phyloP scores from a whole-genome alignment of 2,888 invertebrate genomes.

The Dione vanillae region DNA sequence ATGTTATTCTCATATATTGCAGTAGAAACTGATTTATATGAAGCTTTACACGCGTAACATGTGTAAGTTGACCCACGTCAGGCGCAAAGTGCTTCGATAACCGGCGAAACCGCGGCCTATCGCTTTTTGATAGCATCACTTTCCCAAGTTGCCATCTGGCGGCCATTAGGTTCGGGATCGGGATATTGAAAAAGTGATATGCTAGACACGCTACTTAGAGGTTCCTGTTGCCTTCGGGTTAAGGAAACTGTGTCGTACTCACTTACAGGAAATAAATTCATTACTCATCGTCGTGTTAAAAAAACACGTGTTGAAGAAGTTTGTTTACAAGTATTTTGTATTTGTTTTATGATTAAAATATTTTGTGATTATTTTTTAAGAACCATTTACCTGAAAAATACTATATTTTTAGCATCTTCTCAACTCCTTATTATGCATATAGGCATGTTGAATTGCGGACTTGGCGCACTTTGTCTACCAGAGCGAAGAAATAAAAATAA shows the following conservation, averaged over 20 bases:
- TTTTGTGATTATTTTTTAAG: background rate
- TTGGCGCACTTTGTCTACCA: background rate
- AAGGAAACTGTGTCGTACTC: constrained; percentile 17
- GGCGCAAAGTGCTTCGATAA: constrained; percentile 82
- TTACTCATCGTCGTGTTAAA: background rate
- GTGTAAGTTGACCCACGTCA: constrained; percentile 61
- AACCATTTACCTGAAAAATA: background rate
- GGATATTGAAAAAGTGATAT: constrained; percentile 82
- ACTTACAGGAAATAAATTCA: constrained; percentile 11
- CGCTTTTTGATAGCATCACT: constrained; percentile 84
- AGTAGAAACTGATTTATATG: constrained; percentile 27
- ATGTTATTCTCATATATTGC: constrained; percentile 1
- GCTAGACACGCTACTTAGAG: constrained; percentile 51
- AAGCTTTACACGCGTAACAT: constrained; percentile 38
- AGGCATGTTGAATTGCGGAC: background rate
- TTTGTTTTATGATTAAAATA: background rate
- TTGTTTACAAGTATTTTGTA: background rate
- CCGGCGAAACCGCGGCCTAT: constrained; percentile 80
- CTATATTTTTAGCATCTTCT: too few relatives aligned
- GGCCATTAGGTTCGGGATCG: constrained; percentile 77
- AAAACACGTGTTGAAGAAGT: background rate
- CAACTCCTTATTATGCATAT: too few relatives aligned
- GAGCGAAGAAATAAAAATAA: background rate
- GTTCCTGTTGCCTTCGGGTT: constrained; percentile 29
- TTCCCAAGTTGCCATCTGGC: constrained; percentile 82